Evolutionary conservation across 2,113 vertebrate genomes (phyloP).

Genomic region (Recurvirostra avosetta): DNA sequence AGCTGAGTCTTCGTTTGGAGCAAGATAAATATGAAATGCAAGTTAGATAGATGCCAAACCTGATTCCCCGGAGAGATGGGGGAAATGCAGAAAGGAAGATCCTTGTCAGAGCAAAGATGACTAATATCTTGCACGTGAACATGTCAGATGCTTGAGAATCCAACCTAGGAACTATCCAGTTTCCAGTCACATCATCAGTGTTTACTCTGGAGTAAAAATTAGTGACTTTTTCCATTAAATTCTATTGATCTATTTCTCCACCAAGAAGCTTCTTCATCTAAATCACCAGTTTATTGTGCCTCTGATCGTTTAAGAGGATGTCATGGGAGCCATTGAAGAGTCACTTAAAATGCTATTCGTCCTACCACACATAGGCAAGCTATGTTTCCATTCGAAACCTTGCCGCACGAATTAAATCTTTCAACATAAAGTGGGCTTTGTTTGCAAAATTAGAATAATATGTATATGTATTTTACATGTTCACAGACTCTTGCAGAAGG

Average conservation of each 20-base stretch:
- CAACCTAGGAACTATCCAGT: neutral
- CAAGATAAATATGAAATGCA: neutral
- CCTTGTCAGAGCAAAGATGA: conserved; percentile 6
- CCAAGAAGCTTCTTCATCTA: conserved; percentile 31
- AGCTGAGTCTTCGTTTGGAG: neutral
- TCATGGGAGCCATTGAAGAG: conserved; percentile 42
- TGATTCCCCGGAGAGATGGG: neutral
- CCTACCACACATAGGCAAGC: neutral
- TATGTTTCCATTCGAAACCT: neutral
- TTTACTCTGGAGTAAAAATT: conserved; percentile 48
- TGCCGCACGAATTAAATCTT: neutral
- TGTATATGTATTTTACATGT: neutral
- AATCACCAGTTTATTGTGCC: neutral
- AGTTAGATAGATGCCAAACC: neutral
- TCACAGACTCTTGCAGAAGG: neutral
- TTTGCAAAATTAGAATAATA: neutral
- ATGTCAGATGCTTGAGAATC: neutral
- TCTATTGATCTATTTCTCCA: conserved; percentile 37
- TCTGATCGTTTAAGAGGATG: conserved; percentile 38
- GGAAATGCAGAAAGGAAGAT: conserved; percentile 28
- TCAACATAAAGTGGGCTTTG: neutral
- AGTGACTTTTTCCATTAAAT: conserved; percentile 43
- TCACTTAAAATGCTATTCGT: neutral
- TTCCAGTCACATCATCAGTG: conserved; percentile 51
- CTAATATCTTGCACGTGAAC: neutral